These are phyloP conservation scores for Orgyia antiqua DNA, from an alignment of 2,888 invertebrate species.

Conservation along the genomic window DNA sequence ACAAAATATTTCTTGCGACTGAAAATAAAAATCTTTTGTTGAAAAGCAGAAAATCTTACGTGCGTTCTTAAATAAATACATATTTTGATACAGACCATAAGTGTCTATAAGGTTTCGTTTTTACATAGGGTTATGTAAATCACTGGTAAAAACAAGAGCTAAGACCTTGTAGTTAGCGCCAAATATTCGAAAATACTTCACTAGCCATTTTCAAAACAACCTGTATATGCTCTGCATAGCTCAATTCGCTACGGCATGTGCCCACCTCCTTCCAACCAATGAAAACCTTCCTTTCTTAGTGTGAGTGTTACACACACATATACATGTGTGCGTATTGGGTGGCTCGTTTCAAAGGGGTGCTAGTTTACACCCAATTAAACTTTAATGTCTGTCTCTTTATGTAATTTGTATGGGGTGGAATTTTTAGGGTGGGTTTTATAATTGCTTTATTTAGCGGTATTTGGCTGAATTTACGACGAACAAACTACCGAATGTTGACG, in stretches of 20 bases:
- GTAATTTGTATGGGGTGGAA: constrained; percentile 29
- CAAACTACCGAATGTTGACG: too few relatives aligned
- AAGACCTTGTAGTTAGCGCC: too few relatives aligned
- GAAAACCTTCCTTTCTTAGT: constrained; percentile 21
- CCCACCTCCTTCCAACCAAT: constrained; percentile 36
- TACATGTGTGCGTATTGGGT: constrained; percentile 14
- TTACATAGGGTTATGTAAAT: too few relatives aligned
- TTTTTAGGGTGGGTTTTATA: constrained; percentile 17
- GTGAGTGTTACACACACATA: constrained; percentile 22
- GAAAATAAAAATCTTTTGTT: too few relatives aligned
- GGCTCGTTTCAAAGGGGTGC: constrained; percentile 21
- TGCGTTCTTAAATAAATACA: too few relatives aligned
- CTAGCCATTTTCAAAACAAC: constrained; percentile 22
- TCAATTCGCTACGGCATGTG: constrained; percentile 40
- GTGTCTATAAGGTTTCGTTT: too few relatives aligned
- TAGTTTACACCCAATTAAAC: constrained; percentile 38
- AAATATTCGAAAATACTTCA: too few relatives aligned
- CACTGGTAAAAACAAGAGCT: too few relatives aligned
- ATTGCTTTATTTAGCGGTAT: neutral
- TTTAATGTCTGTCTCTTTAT: constrained; percentile 36
- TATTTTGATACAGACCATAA: too few relatives aligned
- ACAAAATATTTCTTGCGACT: too few relatives aligned
- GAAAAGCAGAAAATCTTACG: too few relatives aligned
- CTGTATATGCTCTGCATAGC: constrained; percentile 51
- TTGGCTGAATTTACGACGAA: too few relatives aligned